Conservation (phyloP, 2,113 vertebrate genomes). For the Tachycineta bicolor region DNA sequence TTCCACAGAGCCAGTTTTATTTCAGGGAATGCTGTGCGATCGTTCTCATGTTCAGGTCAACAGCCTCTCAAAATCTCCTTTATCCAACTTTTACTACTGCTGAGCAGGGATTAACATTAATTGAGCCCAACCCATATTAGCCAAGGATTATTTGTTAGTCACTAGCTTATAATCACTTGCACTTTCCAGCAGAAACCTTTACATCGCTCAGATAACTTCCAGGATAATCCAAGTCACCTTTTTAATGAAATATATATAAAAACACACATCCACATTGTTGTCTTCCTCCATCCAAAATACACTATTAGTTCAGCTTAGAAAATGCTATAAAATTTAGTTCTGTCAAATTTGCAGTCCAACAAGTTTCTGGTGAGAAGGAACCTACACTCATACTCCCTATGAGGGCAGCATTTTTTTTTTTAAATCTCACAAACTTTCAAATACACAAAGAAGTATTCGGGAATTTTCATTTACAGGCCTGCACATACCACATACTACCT, state of each 20-base stretch:
- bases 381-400: not conserved
- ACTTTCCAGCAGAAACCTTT: slow-evolving; percentile 26
- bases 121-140: not conserved
- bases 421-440: not conserved
- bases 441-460: not conserved
- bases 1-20: not conserved
- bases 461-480: not conserved
- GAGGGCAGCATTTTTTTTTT: not conserved
- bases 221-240: slow-evolving; percentile 38
- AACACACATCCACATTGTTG: not conserved
- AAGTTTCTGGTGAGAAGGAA: slow-evolving; percentile 13
- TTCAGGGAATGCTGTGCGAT: not conserved
- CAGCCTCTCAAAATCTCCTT: slow-evolving; percentile 6
- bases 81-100: slow-evolving; percentile 47
- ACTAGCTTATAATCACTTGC: slow-evolving; percentile 1
- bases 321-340: not conserved
- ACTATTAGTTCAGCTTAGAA: not conserved
- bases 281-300: not conserved
- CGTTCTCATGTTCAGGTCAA: not conserved
- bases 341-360: slow-evolving; percentile 20
- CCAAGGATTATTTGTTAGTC: slow-evolving; percentile 38
- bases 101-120: slow-evolving; percentile 54
- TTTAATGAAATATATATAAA: not conserved
- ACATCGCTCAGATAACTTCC: not conserved
- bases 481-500: not conserved